Evolutionary conservation across 2,113 vertebrate species (phyloP).

Genomic region (Petrocephalus microphthalmus): DNA sequence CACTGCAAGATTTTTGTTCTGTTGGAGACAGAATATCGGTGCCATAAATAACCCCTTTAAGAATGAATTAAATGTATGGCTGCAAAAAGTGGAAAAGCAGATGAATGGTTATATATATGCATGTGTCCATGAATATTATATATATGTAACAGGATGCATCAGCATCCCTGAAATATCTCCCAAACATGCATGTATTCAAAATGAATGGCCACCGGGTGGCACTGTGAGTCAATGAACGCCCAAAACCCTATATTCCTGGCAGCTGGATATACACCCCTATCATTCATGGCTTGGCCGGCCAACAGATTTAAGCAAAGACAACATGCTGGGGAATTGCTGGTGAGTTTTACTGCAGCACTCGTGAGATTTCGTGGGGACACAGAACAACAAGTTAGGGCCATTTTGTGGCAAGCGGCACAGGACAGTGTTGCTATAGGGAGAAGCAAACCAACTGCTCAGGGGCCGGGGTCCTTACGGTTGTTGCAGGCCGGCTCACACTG

Average conservation of each 20-base stretch:
- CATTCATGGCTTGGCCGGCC: too few species aligned
- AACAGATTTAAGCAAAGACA: neutral
- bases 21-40: slow-evolving; percentile 14
- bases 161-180: neutral
- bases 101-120: neutral
- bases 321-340: neutral
- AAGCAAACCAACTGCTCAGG: neutral
- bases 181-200: neutral
- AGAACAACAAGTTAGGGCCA: neutral
- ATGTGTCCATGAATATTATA: too few species aligned
- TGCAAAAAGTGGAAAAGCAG: neutral
- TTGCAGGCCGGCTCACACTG: slow-evolving; percentile 88
- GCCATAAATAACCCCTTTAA: neutral
- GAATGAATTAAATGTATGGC: neutral
- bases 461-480: slow-evolving; percentile 70
- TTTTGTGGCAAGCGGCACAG: neutral
- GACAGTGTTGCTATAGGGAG: neutral
- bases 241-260: neutral
- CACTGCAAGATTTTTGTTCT: slow-evolving; percentile 22
- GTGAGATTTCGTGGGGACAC: neutral
- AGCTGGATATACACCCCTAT: neutral
- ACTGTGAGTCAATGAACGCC: slow-evolving; percentile 11
- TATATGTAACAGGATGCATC: neutral
- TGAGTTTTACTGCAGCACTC: neutral
- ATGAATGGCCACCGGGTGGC: slow-evolving; percentile 41